phyloP scores from a whole-genome alignment of 2,113 vertebrate species.

The Brevimyrus niger region DNA sequence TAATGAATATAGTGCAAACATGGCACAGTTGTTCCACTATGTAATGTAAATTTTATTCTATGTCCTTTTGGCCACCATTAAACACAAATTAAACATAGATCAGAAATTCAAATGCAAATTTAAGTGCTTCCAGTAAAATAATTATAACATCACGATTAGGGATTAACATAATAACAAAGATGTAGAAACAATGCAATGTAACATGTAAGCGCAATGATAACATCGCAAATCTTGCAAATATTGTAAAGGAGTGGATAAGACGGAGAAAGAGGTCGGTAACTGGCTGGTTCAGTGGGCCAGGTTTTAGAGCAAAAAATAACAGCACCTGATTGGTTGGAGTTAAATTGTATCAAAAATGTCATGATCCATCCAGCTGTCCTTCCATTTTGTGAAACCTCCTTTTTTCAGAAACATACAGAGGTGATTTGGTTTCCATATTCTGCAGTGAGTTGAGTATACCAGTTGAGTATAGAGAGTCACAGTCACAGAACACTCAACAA shows the following conservation, averaged over 20 bases:
- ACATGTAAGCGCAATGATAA: background rate
- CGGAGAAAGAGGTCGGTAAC: background rate
- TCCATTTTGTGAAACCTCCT: background rate
- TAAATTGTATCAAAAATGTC: background rate
- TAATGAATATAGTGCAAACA: background rate
- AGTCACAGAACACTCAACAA: no score
- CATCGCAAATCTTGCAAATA: background rate
- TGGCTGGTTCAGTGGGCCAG: background rate
- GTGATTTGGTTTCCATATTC: background rate
- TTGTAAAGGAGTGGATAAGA: background rate
- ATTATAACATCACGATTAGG: background rate
- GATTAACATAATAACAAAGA: background rate
- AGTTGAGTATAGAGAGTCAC: no score
- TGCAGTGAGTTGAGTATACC: no score
- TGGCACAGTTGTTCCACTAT: background rate
- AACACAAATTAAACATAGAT: background rate
- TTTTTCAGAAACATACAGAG: background rate
- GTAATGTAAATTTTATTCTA: background rate
- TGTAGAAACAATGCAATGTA: background rate
- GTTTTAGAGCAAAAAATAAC: background rate
- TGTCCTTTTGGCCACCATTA: background rate
- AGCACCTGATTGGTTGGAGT: background rate
- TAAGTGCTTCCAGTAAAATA: background rate
- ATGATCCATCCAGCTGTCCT: background rate
- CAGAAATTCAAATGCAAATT: background rate